phyloP scores from a whole-genome alignment of 2,113 vertebrate genomes.

The Nothoprocta perdicaria region DNA sequence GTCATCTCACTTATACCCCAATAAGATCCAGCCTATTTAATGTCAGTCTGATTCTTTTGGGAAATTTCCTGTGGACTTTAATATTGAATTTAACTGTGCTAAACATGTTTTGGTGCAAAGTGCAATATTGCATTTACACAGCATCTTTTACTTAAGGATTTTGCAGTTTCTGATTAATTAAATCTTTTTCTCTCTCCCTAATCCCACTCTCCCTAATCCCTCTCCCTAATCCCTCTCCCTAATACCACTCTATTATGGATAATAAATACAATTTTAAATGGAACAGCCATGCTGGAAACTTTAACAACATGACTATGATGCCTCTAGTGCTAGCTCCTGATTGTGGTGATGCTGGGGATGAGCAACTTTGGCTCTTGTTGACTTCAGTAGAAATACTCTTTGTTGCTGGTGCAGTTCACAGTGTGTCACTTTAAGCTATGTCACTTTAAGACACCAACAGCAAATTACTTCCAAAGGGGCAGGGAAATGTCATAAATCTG shows the following conservation, averaged over 20 bases:
- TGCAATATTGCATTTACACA: constrained; percentile 61
- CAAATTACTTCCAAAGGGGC: not conserved
- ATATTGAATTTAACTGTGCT: constrained; percentile 29
- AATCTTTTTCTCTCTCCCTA: constrained; percentile 15
- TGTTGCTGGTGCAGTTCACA: not conserved
- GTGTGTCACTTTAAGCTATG: not conserved
- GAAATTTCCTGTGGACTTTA: constrained; percentile 53
- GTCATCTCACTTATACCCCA: constrained; percentile 18
- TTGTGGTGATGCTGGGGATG: fast-evolving
- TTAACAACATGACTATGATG: constrained; percentile 35
- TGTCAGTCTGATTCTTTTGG: constrained; percentile 1
- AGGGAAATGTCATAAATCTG: not conserved
- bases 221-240: not conserved
- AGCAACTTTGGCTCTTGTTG: not conserved
- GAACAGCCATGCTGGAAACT: not conserved
- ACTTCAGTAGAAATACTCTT: fast-evolving
- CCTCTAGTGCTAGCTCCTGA: fast-evolving
- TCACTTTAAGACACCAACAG: fast-evolving
- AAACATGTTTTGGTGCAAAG: constrained; percentile 58
- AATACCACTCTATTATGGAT: not conserved
- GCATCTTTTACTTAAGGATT: constrained; percentile 58
- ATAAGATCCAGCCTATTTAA: constrained; percentile 44
- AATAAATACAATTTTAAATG: constrained; percentile 18
- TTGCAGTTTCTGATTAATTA: constrained; percentile 61
- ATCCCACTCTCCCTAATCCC: not conserved